Base-by-base conservation (phyloP, 2,888 invertebrate genomes). In the Fissipunctia ypsillon region DNA sequence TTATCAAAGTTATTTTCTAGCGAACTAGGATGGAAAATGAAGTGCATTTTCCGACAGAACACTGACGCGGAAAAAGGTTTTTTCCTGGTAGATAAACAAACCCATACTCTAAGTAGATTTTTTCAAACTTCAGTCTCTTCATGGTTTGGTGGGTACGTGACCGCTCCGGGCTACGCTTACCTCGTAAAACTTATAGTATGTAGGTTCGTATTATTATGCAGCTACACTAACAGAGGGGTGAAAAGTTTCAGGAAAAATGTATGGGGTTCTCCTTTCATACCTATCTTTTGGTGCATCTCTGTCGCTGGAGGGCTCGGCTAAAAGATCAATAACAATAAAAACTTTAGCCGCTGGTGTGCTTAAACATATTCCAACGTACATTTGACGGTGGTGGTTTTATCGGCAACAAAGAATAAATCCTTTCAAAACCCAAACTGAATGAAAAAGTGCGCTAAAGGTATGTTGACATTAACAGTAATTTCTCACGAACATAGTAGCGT, bases 221-320 rank as follows among this genome's bases (percentile, higher is more conserved):
- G 60, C 75, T 70, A 65, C 59, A 50, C 48, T 63, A 77, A 68
- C 74, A 66, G 56, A 78, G 69, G 72, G 78, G 64, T 68, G 69
- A 72, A 56, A 74, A 83, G 57, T 82, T 85, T 63, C 31, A 57
- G 65, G 73, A 64, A 59, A 77, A 81, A 77, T 81, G 68, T 77
- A 67, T 69, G 69, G 67, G 66, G 54, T 74, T 83, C 68, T 70
- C 67, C 59, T 79, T 84, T 71, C 67, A 72, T 84, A 84, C 78
- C 78, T 75, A 84, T 81, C 78, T 75, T 78, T 60, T 63, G 78
- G 78, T 78, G 78, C 78, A 73, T 84, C 81, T 61, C 69, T 61
- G 56, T 84, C 45, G 84, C 81, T 57, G n/a, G 57, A 83, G 72
- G 78, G 64, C 57, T 77, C 14, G 38, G 45, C 31, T 70, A 35